phyloP scores from a whole-genome alignment of 2,113 vertebrate genomes.

The Oenanthe oenanthe region DNA sequence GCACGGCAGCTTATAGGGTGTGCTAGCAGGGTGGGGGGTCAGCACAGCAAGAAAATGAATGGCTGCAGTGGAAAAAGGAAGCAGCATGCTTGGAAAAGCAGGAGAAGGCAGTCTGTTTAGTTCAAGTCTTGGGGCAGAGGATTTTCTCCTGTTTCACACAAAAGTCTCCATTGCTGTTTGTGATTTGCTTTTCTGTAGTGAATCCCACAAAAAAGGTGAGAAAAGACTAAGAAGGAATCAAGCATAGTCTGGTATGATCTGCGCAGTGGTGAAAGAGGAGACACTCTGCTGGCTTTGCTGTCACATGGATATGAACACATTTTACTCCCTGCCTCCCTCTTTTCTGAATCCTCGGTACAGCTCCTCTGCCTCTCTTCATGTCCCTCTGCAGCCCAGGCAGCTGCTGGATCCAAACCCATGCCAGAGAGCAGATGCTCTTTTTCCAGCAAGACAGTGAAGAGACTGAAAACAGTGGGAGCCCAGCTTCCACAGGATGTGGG shows the following conservation, averaged over 20 bases:
- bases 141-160: not conserved
- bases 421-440: not conserved
- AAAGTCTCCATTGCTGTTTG: not conserved
- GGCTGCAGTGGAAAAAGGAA: not conserved
- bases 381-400: not conserved
- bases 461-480: not conserved
- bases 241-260: not conserved
- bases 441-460: not conserved
- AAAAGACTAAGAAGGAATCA: not conserved
- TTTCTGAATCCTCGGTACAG: not conserved
- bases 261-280: not conserved
- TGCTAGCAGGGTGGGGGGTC: fast-evolving
- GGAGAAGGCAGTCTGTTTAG: not conserved
- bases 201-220: not conserved
- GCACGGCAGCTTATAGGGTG: not conserved
- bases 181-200: not conserved
- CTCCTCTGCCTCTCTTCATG: not conserved
- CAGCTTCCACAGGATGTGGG: not conserved
- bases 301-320: not conserved
- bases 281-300: not conserved
- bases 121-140: not conserved
- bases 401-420: not conserved
- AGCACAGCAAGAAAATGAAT: not conserved
- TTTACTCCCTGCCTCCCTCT: not conserved
- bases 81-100: not conserved